Evolutionary conservation across 2,113 vertebrate species (phyloP).

Genomic region (Synchiropus splendidus): DNA sequence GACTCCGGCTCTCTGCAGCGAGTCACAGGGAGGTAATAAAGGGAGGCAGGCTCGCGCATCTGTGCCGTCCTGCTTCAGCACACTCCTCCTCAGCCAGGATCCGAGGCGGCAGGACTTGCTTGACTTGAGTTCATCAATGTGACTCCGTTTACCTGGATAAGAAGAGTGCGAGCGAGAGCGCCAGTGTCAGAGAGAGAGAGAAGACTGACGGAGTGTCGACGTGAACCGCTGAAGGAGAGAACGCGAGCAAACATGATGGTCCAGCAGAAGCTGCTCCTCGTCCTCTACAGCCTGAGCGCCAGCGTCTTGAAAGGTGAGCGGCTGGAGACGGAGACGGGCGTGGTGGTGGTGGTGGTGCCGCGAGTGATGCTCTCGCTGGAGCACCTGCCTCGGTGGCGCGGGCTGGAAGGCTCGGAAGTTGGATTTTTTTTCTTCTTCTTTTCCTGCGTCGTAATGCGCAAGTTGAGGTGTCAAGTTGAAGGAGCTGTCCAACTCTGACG

Average conservation of each 20-base stretch:
- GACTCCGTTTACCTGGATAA: constrained; percentile 67
- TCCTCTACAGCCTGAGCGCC: constrained; percentile 67
- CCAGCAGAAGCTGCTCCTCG: constrained; percentile 64
- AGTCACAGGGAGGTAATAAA: constrained; percentile 61
- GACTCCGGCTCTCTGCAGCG: constrained; percentile 60
- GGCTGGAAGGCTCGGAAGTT: constrained; percentile 55
- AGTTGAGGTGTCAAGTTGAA: neutral
- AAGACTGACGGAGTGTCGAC: constrained; percentile 38
- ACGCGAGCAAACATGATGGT: constrained; percentile 62
- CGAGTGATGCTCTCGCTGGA: neutral
- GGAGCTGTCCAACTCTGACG: neutral
- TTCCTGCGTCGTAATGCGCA: neutral
- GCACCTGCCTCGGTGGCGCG: constrained; percentile 1
- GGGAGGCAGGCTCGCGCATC: constrained; percentile 61
- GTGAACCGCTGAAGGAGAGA: constrained; percentile 36
- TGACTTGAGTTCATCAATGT: constrained; percentile 54
- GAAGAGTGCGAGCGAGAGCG: constrained; percentile 20
- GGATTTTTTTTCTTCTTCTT: constrained; percentile 1
- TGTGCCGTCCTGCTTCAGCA: constrained; percentile 53
- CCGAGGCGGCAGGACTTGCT: neutral
- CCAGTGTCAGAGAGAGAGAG: constrained; percentile 4
- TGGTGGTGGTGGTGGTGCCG: constrained; percentile 46
- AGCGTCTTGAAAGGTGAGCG: constrained; percentile 68
- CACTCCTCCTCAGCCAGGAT: constrained; percentile 3
- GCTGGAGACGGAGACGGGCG: constrained; percentile 50